These are phyloP conservation scores for Labeo catla DNA, from an alignment of 2,113 vertebrate genomes.

Conservation along the genomic window DNA sequence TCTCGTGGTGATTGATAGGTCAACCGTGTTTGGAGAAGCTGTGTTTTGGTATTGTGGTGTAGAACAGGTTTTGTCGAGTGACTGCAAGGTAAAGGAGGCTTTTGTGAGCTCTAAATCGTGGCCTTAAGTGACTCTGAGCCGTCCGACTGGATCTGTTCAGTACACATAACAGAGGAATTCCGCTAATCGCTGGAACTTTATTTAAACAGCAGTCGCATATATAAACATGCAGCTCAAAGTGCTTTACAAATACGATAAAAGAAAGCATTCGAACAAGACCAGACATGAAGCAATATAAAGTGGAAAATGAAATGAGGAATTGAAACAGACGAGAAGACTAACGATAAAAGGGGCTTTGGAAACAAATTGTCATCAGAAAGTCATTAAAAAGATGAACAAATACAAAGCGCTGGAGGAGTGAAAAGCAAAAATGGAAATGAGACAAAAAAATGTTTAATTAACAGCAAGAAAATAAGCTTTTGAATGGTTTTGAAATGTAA, in stretches of 20 bases:
- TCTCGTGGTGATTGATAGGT: not conserved
- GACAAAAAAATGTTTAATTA: slow-evolving; percentile 13
- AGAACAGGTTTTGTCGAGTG: slow-evolving; percentile 40
- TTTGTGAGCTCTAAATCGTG: not conserved
- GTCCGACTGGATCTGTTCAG: slow-evolving; percentile 13
- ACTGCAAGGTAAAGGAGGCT: slow-evolving; percentile 3
- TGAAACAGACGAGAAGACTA: slow-evolving; percentile 2
- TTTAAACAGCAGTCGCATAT: slow-evolving; percentile 32
- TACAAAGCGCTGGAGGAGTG: slow-evolving; percentile 12
- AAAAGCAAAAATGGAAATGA: slow-evolving; percentile 14
- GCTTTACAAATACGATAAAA: slow-evolving; percentile 2
- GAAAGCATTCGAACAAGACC: slow-evolving; percentile 14
- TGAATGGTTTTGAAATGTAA: slow-evolving; percentile 23
- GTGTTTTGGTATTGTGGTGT: slow-evolving; percentile 38
- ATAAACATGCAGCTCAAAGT: slow-evolving; percentile 29
- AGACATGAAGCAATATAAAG: slow-evolving; percentile 36
- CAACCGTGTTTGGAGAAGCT: slow-evolving; percentile 6
- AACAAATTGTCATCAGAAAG: slow-evolving; percentile 26
- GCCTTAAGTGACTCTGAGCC: slow-evolving; percentile 9
- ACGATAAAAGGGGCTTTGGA: slow-evolving; percentile 7
- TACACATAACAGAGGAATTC: slow-evolving; percentile 12
- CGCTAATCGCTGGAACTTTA: slow-evolving; percentile 17
- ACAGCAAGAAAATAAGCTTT: slow-evolving; percentile 12
- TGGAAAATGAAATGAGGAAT: slow-evolving; percentile 23
- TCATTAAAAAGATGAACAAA: slow-evolving; percentile 37